Base-by-base conservation (phyloP, 1,140 invertebrate genomes). In the Meloidogyne hapla region DNA sequence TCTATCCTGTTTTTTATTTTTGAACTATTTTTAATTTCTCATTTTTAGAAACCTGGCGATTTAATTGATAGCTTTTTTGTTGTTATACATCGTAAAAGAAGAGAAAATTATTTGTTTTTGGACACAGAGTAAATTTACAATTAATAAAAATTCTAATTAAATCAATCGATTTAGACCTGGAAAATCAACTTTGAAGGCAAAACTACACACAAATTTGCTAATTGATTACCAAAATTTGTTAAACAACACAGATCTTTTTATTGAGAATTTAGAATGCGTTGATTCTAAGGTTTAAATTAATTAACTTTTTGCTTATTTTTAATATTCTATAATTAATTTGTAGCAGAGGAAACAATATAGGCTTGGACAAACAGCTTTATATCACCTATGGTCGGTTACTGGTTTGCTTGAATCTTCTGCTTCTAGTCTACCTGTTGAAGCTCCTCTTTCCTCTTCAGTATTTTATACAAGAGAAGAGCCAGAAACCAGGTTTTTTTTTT, bases 331-430 rank as follows among this genome's bases (percentile, higher is more conserved):
- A 18, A 48, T 18, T 70, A 21, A 38, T 69, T 38, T 38, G 13
- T 69, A 40, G 13, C 2, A 2, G 12, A 45, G 40, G 25, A n/a
- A 45, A 18, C n/a, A 21, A 70, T 81, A 81, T 56, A 66, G 18
- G 8, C 26, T 83, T 8, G 80, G 81, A 2, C 80, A 81, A 62
- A 82, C 68, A 6, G 84, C 80, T 23, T 56, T 83, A 10, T 75
- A 65, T 63, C 78, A 80, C 45, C 64, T 83, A 9, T 82, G 80
- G 80, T 79, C 67, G 8, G 28, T 80, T 56, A 63, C 40, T 40
- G 77, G 81, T 2, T 18, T 81, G 18, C 40, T 78, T 21, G 80
- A 79, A 23, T 10, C 21, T 12, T 26, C 12, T 9, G 9, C 23
- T 18, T 33, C 23, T 45, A 40, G 77, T 61, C n/a, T n/a, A n/a